A percentile compares a stretch with the other conserved stretches of the same genome.
phyloP scores from a whole-genome alignment of 1,140 invertebrate genomes.

The Brachionus manjavacas region DNA sequence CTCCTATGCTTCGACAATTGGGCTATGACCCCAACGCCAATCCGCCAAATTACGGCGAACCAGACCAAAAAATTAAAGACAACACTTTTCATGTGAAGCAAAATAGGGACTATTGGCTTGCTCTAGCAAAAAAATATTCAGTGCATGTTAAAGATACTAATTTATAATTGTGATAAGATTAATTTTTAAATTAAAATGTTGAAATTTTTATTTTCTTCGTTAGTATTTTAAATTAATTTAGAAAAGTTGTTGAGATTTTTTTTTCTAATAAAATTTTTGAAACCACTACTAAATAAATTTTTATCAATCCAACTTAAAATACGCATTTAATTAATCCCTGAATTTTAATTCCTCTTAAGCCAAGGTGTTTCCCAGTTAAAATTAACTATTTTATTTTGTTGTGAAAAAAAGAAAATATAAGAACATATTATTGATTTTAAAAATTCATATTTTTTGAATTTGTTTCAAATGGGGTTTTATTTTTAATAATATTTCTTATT shows the following conservation, averaged over 20 bases:
- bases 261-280: not conserved
- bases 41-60: conserved; percentile 83
- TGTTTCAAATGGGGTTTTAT: not conserved
- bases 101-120: conserved; percentile 58
- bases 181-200: conserved; percentile 8
- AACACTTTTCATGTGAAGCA: conserved; percentile 66
- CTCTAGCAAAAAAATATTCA: conserved; percentile 49
- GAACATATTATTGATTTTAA: not conserved
- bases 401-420: not conserved
- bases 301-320: not conserved
- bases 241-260: not conserved
- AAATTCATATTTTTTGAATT: not conserved
- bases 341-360: not conserved
- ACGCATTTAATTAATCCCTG: not conserved
- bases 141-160: conserved; percentile 6
- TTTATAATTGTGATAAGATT: not conserved
- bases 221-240: not conserved
- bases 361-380: not conserved
- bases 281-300: not conserved
- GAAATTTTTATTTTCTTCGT: conserved; percentile 5
- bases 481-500: not conserved
- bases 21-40: conserved; percentile 90
- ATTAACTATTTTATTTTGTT: not conserved
- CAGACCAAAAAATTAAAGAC: conserved; percentile 74
- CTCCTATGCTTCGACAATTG: conserved; percentile 79